Conservation (phyloP, 2,113 vertebrate genomes). For the Daubentonia madagascariensis region DNA sequence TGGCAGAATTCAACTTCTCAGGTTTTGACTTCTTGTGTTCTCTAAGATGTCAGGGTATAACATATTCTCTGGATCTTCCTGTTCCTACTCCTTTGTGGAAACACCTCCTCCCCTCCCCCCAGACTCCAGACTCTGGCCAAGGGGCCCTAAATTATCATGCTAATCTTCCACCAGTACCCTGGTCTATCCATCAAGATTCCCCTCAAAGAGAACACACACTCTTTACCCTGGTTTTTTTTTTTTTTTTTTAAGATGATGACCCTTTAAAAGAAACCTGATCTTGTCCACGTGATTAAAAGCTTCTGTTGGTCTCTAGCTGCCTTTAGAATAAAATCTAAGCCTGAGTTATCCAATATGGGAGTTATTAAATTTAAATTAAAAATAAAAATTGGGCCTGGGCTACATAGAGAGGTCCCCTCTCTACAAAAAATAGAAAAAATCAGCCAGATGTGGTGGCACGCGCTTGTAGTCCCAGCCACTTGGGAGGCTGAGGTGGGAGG, state of each 20-base stretch:
- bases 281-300: background rate
- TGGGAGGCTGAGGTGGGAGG: background rate
- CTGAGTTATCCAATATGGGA: background rate
- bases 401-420: no score
- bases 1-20: constrained; percentile 24
- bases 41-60: background rate
- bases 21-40: background rate
- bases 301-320: background rate
- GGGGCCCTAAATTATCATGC: background rate
- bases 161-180: background rate
- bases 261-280: background rate
- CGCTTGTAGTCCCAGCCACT: no score
- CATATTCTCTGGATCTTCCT: background rate
- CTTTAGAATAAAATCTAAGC: background rate
- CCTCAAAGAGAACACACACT: background rate
- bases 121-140: background rate
- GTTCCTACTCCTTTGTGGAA: background rate
- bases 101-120: background rate
- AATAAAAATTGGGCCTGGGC: background rate
- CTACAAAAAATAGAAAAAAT: no score
- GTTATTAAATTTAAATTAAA: background rate
- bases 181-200: background rate
- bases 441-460: background rate
- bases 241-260: background rate
- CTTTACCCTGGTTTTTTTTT: background rate